phyloP scores from a whole-genome alignment of 2,113 vertebrate species.

The Loxodonta africana region DNA sequence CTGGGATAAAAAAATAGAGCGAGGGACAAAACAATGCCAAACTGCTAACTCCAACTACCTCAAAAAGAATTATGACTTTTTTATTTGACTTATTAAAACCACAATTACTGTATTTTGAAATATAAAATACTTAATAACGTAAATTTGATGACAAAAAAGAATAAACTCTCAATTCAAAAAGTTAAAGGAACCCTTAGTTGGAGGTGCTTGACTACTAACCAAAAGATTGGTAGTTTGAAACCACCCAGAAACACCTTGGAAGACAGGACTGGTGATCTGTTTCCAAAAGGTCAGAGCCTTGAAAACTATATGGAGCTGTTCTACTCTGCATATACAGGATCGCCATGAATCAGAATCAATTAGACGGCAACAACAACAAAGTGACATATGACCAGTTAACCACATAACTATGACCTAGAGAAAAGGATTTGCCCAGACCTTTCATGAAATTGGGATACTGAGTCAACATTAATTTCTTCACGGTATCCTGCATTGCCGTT shows the following conservation, averaged over 20 bases:
- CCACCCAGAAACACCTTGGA: background rate
- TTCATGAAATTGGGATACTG: background rate
- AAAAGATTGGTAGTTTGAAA: background rate
- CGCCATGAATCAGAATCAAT: background rate
- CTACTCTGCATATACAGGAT: background rate
- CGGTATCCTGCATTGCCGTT: background rate
- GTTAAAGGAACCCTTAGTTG: background rate
- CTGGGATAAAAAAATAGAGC: background rate
- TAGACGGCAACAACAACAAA: background rate
- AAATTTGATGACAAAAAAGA: conserved; percentile 21
- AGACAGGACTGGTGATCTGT: background rate
- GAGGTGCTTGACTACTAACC: background rate
- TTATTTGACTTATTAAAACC: background rate
- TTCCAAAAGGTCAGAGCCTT: background rate
- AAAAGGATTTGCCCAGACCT: background rate
- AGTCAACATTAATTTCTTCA: background rate
- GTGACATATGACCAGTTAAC: background rate
- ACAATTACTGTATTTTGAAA: background rate
- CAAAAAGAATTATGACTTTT: background rate
- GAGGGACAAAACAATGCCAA: background rate
- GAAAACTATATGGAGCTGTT: background rate
- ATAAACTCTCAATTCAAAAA: background rate
- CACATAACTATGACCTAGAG: background rate
- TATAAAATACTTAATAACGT: background rate
- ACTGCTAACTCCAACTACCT: background rate